Conservation (phyloP, 2,797 vertebrate species). For the Sarcoramphus papa region DNA sequence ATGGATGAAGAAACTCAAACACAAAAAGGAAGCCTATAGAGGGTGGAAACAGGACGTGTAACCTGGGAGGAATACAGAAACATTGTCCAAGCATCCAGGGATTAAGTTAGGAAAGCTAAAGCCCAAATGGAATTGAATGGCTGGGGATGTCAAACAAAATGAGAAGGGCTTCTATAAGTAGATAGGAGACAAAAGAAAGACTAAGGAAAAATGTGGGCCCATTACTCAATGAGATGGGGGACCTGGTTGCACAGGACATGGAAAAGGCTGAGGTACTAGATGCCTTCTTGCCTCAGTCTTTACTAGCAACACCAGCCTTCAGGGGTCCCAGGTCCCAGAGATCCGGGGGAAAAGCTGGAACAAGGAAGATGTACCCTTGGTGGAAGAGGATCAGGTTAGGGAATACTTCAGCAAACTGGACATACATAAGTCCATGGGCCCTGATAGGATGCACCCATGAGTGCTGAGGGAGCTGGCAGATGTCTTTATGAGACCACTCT, state of each 20-base stretch:
- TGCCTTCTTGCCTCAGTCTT: not conserved
- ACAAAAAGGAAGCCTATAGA: not conserved
- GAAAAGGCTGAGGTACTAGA: not conserved
- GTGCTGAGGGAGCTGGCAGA: not conserved
- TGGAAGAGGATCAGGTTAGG: not conserved
- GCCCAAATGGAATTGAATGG: not conserved
- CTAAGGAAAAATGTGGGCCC: not conserved
- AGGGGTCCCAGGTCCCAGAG: not conserved
- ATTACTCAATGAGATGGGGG: too few species aligned
- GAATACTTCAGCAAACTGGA: not conserved
- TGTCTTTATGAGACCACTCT: not conserved
- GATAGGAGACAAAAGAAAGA: not conserved
- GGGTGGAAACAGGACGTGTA: not conserved
- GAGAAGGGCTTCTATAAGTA: not conserved
- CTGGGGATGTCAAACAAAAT: not conserved
- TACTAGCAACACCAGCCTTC: not conserved
- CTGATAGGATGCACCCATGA: not conserved
- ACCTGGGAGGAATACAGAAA: not conserved
- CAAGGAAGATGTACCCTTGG: not conserved
- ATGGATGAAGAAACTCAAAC: not conserved
- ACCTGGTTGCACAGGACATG: too few species aligned
- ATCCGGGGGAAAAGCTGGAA: not conserved
- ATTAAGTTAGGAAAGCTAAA: not conserved
- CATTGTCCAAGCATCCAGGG: not conserved
- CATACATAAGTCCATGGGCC: not conserved